Conservation (phyloP, 2,113 vertebrate genomes). For the Calypte anna region DNA sequence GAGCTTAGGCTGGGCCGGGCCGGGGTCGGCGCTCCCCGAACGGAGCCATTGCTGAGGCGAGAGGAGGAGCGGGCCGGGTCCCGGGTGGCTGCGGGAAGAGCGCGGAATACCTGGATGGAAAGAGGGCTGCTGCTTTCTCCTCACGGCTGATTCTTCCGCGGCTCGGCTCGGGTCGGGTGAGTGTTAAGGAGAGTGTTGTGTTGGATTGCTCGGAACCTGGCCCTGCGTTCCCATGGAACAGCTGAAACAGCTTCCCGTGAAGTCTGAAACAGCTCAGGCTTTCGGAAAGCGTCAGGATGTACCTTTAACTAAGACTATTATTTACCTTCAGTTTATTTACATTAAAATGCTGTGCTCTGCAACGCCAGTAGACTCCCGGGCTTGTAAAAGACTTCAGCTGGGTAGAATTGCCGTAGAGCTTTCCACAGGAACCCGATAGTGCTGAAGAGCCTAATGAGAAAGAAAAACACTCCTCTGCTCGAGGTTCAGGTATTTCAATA, state of each 20-base stretch:
- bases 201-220: background rate
- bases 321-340: background rate
- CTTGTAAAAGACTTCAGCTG: background rate
- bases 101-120: background rate
- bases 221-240: background rate
- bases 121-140: background rate
- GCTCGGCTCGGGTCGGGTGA: background rate
- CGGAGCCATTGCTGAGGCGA: too few relatives aligned
- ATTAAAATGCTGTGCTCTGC: background rate
- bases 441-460: background rate
- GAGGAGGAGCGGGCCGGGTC: background rate
- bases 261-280: background rate
- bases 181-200: fast-evolving
- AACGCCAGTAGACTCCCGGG: background rate
- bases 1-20: too few relatives aligned
- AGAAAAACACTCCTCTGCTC: background rate
- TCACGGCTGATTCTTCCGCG: fast-evolving
- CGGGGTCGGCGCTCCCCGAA: too few relatives aligned
- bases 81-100: background rate
- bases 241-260: too few relatives aligned
- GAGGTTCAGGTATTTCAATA: background rate
- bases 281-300: background rate
- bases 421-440: background rate
- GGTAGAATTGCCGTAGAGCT: background rate
- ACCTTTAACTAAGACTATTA: background rate